phyloP scores from a whole-genome alignment of 2,797 vertebrate genomes.

The Brachyrhaphis roseni region DNA sequence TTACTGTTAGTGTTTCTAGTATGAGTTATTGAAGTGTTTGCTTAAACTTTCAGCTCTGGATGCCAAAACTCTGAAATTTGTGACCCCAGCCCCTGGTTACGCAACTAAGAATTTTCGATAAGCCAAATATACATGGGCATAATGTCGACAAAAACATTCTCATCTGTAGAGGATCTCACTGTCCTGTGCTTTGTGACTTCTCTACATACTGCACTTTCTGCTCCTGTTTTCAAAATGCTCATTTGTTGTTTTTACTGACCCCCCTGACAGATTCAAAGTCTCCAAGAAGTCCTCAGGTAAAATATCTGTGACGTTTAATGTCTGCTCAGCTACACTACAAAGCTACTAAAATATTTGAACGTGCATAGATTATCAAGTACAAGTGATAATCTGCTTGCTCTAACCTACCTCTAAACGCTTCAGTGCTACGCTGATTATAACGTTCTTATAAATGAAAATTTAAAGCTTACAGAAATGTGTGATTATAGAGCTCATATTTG shows the following conservation, averaged over 20 bases:
- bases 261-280: constrained; percentile 82
- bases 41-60: neutral
- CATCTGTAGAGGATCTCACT: neutral
- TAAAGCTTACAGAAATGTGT: too few relatives aligned
- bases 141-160: too few relatives aligned
- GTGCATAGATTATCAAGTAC: neutral
- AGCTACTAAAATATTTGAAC: constrained; percentile 1
- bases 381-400: neutral
- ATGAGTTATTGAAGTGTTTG: neutral
- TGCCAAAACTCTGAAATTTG: neutral
- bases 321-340: neutral
- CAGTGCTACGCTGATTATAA: neutral
- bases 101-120: neutral
- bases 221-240: neutral
- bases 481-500: neutral
- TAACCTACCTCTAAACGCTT: neutral
- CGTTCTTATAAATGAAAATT: too few relatives aligned
- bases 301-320: neutral
- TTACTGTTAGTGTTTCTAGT: neutral
- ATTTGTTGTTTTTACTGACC: constrained; percentile 16
- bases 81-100: neutral
- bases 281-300: constrained; percentile 88
- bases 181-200: neutral
- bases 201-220: neutral
- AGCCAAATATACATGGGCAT: neutral